Base-by-base conservation (phyloP, 1,140 invertebrate species). In the Campoletis sonorensis region DNA sequence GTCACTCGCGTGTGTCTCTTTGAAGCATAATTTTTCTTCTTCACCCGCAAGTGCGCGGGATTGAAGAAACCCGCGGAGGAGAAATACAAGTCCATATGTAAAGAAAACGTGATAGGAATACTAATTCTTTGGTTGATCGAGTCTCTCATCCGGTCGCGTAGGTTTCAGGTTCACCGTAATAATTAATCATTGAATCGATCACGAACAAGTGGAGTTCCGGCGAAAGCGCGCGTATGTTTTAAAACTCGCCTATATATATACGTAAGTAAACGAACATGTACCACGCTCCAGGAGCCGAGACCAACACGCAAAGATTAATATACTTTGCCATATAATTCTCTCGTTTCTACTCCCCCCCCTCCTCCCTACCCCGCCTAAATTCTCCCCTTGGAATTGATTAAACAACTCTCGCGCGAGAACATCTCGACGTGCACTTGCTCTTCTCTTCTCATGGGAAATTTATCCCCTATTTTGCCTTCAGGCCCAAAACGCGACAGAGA, bases 61-160 rank as follows among this genome's bases (percentile, higher is more conserved):
- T 45, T n/a, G 30, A 70, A 72, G 40, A 71, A 71, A 72, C 30
- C 23, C 30, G 26, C 21, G 37, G 18, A 40, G 61, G 72, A 73
- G 71, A 54, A 68, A 21, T 81, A 37, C 51, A 21, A 15, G 21
- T 73, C 33, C 70, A 58, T 40, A 54, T 21, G 21, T 75, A 8
- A 2, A 26, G n/a, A 16, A n/a, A 16, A 15, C 54, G 73, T 18
- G 75, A 27, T 1, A 23, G 64, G 78, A 82, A 82, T 82, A 82
- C 81, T 82, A 79, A 79, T 82, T 72, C 26, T 18, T 75, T 51
- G 49, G 5, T 68, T 77, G 49, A 79, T 82, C 68, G 76, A 54
- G 51, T 67, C 61, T 67, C 61, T 82, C 81, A 82, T 82, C 81
- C 81, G 81, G 81, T 82, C 68, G 71, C 78, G 77, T 76, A 79